Percentiles rank a stretch among this genome's conserved stretches.
phyloP scores from a whole-genome alignment of 2,113 vertebrate genomes.

The Tyto alba region DNA sequence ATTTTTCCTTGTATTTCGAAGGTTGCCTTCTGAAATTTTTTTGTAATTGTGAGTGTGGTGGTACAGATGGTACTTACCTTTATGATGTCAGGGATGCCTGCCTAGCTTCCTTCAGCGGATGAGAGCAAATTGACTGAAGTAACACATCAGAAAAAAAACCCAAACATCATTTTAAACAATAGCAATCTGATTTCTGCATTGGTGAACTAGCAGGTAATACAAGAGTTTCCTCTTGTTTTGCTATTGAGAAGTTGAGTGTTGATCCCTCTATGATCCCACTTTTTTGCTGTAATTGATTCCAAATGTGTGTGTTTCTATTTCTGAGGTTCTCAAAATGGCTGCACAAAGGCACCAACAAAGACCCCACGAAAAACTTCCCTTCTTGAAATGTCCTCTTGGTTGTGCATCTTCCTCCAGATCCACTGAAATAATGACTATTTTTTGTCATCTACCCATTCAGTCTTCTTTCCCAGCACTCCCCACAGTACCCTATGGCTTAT shows the following conservation, averaged over 20 bases:
- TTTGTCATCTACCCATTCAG: neutral
- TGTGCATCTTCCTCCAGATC: neutral
- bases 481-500: accelerated
- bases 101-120: neutral
- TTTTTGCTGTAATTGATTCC: neutral
- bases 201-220: neutral
- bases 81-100: neutral
- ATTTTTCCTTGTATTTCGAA: neutral
- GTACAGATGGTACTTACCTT: neutral
- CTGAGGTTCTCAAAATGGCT: neutral
- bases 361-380: neutral
- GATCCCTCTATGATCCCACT: neutral
- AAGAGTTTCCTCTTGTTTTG: neutral
- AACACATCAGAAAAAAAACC: neutral
- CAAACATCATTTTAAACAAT: neutral
- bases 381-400: neutral
- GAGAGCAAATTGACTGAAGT: neutral
- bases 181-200: neutral
- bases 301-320: neutral
- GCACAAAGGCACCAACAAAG: neutral
- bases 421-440: neutral
- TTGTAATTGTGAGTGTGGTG: neutral
- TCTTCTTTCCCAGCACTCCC: neutral
- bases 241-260: neutral
- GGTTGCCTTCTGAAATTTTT: neutral